Percentiles rank a stretch among this genome's conserved stretches.
Conservation (phyloP, 2,797 vertebrate genomes). For the Lithobates sylvaticus region DNA sequence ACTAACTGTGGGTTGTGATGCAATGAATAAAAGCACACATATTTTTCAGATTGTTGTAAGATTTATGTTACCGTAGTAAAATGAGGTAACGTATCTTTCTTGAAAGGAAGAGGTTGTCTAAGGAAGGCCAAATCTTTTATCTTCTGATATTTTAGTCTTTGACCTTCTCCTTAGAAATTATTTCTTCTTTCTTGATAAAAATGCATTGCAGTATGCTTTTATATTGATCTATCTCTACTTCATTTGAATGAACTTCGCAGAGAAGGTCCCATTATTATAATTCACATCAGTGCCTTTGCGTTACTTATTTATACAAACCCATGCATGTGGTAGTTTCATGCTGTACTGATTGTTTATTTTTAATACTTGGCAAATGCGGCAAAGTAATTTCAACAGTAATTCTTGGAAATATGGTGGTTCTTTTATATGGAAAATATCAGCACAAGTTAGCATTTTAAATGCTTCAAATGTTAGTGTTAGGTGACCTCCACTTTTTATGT, state of each 20-base stretch:
- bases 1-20: too few species aligned
- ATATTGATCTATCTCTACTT: neutral
- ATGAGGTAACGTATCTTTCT: too few species aligned
- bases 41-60: too few species aligned
- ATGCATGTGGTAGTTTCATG: slow-evolving; percentile 17
- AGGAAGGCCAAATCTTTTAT: too few species aligned
- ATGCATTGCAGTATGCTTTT: too few species aligned
- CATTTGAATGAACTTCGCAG: neutral
- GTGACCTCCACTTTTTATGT: neutral
- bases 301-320: slow-evolving; percentile 29
- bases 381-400: slow-evolving; percentile 14
- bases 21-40: too few species aligned
- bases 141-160: too few species aligned
- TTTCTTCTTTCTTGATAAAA: too few species aligned
- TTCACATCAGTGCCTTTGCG: neutral
- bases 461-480: neutral
- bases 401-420: slow-evolving; percentile 38
- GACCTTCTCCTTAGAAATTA: too few species aligned
- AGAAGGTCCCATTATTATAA: neutral
- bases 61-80: too few species aligned
- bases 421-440: slow-evolving; percentile 25
- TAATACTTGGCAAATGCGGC: slow-evolving; percentile 21
- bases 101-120: too few species aligned
- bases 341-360: slow-evolving; percentile 18
- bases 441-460: slow-evolving; percentile 12